Conservation (phyloP, 2,888 invertebrate genomes). For the Drosophila flavopinicola region DNA sequence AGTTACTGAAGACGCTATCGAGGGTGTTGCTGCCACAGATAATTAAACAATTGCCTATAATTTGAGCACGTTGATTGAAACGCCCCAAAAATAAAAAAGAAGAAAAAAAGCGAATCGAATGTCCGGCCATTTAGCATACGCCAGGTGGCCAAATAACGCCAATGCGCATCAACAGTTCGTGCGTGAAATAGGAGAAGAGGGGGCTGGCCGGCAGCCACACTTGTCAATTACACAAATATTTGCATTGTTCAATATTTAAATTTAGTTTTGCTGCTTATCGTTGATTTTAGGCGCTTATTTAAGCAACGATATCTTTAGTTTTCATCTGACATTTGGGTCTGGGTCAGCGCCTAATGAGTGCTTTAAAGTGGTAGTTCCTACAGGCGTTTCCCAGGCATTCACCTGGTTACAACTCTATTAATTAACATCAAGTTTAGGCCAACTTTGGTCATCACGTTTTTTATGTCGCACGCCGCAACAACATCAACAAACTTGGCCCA, state of each 20-base stretch:
- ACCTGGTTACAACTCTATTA: conserved; percentile 43
- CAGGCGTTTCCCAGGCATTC: conserved; percentile 51
- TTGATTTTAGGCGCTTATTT: conserved; percentile 24
- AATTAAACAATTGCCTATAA: conserved; percentile 76
- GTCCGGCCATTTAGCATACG: conserved; percentile 44
- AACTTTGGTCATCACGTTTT: conserved; percentile 29
- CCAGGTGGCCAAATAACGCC: conserved; percentile 32
- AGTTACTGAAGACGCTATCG: conserved; percentile 22
- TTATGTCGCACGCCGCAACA: conserved; percentile 45
- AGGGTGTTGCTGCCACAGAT: conserved; percentile 66
- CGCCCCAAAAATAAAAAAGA: conserved; percentile 34
- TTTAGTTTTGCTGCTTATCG: conserved; percentile 11
- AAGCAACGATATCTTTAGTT: conserved; percentile 5
- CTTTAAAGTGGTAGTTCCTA: conserved; percentile 44
- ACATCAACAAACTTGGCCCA: conserved; percentile 8
- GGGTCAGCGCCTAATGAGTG: conserved; percentile 61
- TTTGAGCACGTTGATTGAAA: conserved; percentile 68
- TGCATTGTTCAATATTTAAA: conserved; percentile 51
- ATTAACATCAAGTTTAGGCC: conserved; percentile 52
- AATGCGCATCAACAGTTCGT: conserved; percentile 19
- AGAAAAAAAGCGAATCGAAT: conserved; percentile 13
- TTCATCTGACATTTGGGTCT: conserved; percentile 64
- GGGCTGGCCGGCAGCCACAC: conserved; percentile 21
- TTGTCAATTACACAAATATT: conserved; percentile 58
- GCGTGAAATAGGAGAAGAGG: conserved; percentile 6